Evolutionary conservation across 2,888 invertebrate species (phyloP).

Genomic region (Aproaerema taeniolella): DNA sequence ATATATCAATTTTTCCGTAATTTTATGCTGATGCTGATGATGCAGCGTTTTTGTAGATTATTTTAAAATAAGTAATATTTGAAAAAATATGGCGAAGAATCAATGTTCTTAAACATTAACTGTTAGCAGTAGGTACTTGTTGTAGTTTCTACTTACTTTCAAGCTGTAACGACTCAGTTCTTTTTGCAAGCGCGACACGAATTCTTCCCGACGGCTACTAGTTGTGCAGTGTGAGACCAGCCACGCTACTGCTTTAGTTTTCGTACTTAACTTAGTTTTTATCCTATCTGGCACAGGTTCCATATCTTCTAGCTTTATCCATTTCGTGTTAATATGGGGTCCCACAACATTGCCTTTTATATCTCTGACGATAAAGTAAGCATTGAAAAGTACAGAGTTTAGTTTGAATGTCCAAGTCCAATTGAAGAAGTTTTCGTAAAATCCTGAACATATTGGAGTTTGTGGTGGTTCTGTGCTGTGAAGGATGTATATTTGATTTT

Average conservation of each 20-base stretch:
- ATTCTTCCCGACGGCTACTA: slow-evolving; percentile 26
- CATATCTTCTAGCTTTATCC: slow-evolving; percentile 41
- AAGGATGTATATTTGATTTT: no score
- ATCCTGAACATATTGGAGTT: slow-evolving; percentile 37
- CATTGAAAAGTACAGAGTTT: slow-evolving; percentile 43
- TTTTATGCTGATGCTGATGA: no score
- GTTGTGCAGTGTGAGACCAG: slow-evolving; percentile 38
- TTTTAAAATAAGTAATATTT: no score
- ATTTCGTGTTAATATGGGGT: slow-evolving; percentile 43
- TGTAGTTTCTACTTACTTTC: no score
- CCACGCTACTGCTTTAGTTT: slow-evolving; percentile 46
- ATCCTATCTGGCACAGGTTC: slow-evolving; percentile 27
- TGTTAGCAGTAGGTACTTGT: no score
- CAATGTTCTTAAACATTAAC: no score
- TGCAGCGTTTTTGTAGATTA: no score
- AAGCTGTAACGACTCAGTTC: no score
- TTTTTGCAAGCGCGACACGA: slow-evolving; percentile 22
- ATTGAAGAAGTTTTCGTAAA: slow-evolving; percentile 47
- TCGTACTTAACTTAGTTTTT: background rate
- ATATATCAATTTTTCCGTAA: no score
- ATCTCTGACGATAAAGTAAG: slow-evolving; percentile 48
- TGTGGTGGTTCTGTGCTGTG: no score
- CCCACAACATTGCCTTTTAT: slow-evolving; percentile 36
- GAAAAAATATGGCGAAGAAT: no score
- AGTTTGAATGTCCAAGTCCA: slow-evolving; percentile 62